phyloP scores from a whole-genome alignment of 2,113 vertebrate genomes.

The Scolopax mira region DNA sequence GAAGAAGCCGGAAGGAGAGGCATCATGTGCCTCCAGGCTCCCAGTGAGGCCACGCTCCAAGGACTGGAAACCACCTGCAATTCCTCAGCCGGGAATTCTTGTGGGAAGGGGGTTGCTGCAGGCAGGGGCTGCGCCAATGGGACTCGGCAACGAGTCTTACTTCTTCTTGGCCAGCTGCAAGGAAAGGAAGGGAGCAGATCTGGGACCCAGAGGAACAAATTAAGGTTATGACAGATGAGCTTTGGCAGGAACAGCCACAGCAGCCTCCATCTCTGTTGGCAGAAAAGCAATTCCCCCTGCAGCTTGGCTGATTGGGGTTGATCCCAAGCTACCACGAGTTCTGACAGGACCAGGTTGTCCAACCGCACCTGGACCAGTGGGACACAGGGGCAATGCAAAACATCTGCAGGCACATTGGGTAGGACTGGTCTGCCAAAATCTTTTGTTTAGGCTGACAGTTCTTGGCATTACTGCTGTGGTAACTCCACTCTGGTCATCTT shows the following conservation, averaged over 20 bases:
- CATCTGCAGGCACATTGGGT: not conserved
- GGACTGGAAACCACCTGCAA: slow-evolving; percentile 24
- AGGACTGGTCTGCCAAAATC: not conserved
- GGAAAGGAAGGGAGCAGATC: not conserved
- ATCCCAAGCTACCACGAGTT: not conserved
- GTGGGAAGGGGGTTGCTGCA: accelerated
- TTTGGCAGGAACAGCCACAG: not conserved
- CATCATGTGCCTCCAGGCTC: not conserved
- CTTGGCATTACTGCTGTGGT: not conserved
- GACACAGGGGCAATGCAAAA: not conserved
- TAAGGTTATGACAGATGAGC: not conserved
- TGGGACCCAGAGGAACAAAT: not conserved
- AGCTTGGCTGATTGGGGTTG: not conserved
- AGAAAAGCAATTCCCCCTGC: not conserved
- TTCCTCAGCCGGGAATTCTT: not conserved
- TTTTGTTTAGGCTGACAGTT: not conserved
- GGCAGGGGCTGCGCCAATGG: accelerated
- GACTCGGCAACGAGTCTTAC: accelerated
- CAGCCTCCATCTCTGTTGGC: not conserved
- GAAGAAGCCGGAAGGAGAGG: not conserved
- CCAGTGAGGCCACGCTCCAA: not conserved
- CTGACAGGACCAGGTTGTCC: not conserved
- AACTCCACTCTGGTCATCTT: not conserved
- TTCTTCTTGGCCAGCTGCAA: not conserved
- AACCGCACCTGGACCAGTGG: accelerated